Evolutionary conservation across 2,113 vertebrate genomes (phyloP), one percentile per base, ranked within the genome.

Genomic region (Onychostruthus taczanowskii): DNA sequence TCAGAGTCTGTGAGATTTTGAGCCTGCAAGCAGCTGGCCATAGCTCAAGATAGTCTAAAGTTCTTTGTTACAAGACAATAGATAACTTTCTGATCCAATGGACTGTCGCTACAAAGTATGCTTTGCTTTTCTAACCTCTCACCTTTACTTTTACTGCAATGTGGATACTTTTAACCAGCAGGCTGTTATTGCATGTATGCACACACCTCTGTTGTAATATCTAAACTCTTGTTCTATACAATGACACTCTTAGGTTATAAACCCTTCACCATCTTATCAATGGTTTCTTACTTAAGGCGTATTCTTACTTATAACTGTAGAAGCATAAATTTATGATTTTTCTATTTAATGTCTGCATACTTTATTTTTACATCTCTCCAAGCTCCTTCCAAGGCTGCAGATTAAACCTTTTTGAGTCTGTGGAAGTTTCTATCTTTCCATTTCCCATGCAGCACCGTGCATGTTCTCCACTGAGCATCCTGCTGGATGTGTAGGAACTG

Each of bases 391-490:
- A 56, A 56, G 19, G 19, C 31, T 33, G 53, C 31, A 56, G 21
- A 56, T 21, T 21, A 56, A 56, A 33, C 53, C 19, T 56, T 14
- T 19, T 31, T 33, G 19, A 8, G 9, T 33, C 53, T 33, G 31
- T 33, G 53, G 31, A 56, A 56, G 31, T 33, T 56, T 56, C 53
- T 33, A 9, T 55, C 12, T 56, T 33, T 33, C 53, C 53, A 56
- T 56, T 56, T 56, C 53, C 31, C 53, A 21, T 12, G 4, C 4
- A 62, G 52, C 52, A 24, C 28, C 4, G 0, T 7, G 3, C 1
- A 0, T 2, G 10, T 23, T 59, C 35, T 19, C 6, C 9, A 0
- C 1, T 3, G 50, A 41, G 58, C 10, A 1, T 31, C 52, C 46
- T 7, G 0, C 30, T 5, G 7, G 22, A 16, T 0, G 1, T 14